Evolutionary conservation across 2,888 invertebrate species (phyloP), one percentile per base, ranked within the genome.

Genomic region (Pterostichus madidus): DNA sequence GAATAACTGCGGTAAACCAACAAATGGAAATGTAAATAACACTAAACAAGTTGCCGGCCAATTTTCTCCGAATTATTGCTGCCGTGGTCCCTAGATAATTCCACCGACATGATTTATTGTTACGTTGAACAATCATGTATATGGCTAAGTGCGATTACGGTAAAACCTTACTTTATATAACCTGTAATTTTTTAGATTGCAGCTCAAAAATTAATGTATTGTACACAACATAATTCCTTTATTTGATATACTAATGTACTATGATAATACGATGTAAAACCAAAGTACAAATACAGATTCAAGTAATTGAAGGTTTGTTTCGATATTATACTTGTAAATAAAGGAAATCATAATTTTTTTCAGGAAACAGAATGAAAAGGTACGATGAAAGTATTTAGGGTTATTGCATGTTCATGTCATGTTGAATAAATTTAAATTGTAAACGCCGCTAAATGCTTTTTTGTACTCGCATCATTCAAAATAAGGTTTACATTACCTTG

Each of bases 161-260:
- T 17, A 56, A 56, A 4, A 56, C 56, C 31, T 17, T 56, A 56
- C 56, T 56, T 56, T 17, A 56, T 56, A 61, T 17, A 71, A 71
- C 68, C 68, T 71, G 68, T 44, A 71, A 71, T 71, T 71, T 71
- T 71, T 71, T 44, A 71, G 44, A 71, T 71, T 71, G 13, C 17
- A 15, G 13, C 13, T 56, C 17, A 17, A 49, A 17, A 10, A 17
- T 71, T 39, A 71, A 71, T 17, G 68, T 17, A 71, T 71, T 24
- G 24, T 35, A n/a, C 17, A 10, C 15, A 56, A 56, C 56, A 17
- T 17, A 15, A 5, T 44, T 17, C 17, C 68, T 17, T 44, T 71
- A 44, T 71, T 71, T 71, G 64, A 8, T 17, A 17, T 71, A 71
- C n/a, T 71, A 44, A 71, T 64, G 64, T 64, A 35, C 11, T 49